Percentiles rank a stretch among this genome's conserved stretches.
Conservation (phyloP, 2,113 vertebrate genomes). For the Anthoscopus minutus region DNA sequence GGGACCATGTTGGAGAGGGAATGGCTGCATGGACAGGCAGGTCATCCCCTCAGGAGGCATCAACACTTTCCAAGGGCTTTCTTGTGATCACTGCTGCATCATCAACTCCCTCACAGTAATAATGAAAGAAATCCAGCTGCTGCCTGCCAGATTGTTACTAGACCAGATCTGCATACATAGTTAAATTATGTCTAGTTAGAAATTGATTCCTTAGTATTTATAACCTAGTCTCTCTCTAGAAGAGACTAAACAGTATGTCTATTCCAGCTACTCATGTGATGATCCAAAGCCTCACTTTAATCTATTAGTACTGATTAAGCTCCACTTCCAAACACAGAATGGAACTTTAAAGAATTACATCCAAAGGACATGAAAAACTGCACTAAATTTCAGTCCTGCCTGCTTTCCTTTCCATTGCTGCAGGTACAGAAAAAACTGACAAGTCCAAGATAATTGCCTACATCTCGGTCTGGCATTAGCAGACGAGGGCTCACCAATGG, state of each 20-base stretch:
- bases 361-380: not conserved
- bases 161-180: not conserved
- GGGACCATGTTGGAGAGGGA: not conserved
- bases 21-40: not conserved
- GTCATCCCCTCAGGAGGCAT: not conserved
- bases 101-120: not conserved
- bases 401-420: not conserved
- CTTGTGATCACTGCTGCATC: not conserved
- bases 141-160: not conserved
- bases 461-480: not conserved
- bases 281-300: not conserved
- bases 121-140: not conserved
- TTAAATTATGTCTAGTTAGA: not conserved
- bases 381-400: not conserved
- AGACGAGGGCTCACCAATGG: fast-evolving
- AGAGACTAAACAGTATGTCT: not conserved
- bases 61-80: not conserved
- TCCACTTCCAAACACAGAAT: not conserved
- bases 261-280: not conserved
- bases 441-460: not conserved
- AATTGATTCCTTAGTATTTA: not conserved
- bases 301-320: not conserved
- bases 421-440: not conserved
- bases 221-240: not conserved
- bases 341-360: not conserved